Evolutionary conservation across 2,797 vertebrate genomes (phyloP).

Genomic region (Sebastes alutus): DNA sequence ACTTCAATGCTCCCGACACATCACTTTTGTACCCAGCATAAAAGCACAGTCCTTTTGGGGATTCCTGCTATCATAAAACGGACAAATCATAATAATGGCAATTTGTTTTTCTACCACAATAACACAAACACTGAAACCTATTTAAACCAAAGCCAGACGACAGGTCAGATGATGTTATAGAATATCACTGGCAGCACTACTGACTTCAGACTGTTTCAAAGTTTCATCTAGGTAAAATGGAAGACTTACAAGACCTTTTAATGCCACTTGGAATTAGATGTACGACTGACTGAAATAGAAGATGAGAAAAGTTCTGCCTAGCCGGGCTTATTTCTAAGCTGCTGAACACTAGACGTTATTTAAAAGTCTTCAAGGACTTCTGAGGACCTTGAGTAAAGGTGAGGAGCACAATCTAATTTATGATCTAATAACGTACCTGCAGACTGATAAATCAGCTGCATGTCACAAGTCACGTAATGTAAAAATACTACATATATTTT

Average conservation of each 20-base stretch:
- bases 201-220: slow-evolving; percentile 12
- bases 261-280: slow-evolving; percentile 8
- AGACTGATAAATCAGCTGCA: slow-evolving; percentile 21
- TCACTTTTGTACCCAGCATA: slow-evolving; percentile 10
- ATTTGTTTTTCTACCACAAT: background rate
- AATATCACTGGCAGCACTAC: background rate
- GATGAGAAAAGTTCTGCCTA: slow-evolving; percentile 24
- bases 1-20: slow-evolving; percentile 17
- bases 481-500: slow-evolving; percentile 15
- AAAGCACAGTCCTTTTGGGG: background rate
- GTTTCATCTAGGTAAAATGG: slow-evolving; percentile 18
- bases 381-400: slow-evolving; percentile 17
- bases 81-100: background rate
- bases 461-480: slow-evolving; percentile 20
- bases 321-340: slow-evolving; percentile 33
- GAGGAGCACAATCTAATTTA: slow-evolving; percentile 9
- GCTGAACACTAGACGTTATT: slow-evolving; percentile 10
- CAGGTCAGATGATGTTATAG: background rate
- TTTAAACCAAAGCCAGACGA: background rate
- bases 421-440: slow-evolving; percentile 5
- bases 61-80: background rate
- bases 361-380: slow-evolving; percentile 38
- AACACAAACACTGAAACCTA: slow-evolving; percentile 6
- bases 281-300: slow-evolving; percentile 21
- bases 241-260: slow-evolving; percentile 27